phyloP scores from a whole-genome alignment of 2,113 vertebrate species.

The Montifringilla adamsi region DNA sequence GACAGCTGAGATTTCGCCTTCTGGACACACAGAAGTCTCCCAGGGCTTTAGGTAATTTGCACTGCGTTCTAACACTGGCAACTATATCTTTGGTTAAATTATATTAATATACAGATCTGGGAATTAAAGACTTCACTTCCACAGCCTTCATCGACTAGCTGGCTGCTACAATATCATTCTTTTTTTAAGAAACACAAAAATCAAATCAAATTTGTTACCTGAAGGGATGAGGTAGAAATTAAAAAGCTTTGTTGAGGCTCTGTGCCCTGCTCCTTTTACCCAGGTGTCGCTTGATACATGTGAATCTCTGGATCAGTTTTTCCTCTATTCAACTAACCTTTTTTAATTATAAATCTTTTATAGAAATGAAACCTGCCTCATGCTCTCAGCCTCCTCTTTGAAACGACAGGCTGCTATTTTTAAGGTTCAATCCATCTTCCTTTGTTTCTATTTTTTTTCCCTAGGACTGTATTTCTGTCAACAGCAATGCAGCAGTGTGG shows the following conservation, averaged over 20 bases:
- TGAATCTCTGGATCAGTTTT: conserved; percentile 8
- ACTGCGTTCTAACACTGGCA: conserved; percentile 52
- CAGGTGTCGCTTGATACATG: background rate
- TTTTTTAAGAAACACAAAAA: background rate
- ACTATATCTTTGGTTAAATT: conserved; percentile 61
- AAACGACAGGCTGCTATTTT: conserved; percentile 32
- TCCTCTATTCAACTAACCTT: background rate
- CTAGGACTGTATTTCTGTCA: background rate
- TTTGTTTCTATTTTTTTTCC: background rate
- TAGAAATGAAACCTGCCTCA: conserved; percentile 15
- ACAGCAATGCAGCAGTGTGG: background rate
- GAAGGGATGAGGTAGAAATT: conserved; percentile 31
- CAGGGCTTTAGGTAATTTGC: conserved; percentile 57
- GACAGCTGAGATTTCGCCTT: conserved; percentile 70
- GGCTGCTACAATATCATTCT: background rate
- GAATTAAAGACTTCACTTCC: conserved; percentile 18
- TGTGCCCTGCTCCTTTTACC: background rate
- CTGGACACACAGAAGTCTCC: conserved; percentile 63
- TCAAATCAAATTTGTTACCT: conserved; percentile 44
- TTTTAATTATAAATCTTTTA: conserved; percentile 40
- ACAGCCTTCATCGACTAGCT: background rate
- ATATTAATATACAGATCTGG: conserved; percentile 60
- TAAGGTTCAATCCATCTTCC: conserved; percentile 23
- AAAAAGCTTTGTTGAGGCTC: conserved; percentile 27
- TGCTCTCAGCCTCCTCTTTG: background rate